Conservation (phyloP, 2,888 invertebrate species). For the Tanypteryx hageni region DNA sequence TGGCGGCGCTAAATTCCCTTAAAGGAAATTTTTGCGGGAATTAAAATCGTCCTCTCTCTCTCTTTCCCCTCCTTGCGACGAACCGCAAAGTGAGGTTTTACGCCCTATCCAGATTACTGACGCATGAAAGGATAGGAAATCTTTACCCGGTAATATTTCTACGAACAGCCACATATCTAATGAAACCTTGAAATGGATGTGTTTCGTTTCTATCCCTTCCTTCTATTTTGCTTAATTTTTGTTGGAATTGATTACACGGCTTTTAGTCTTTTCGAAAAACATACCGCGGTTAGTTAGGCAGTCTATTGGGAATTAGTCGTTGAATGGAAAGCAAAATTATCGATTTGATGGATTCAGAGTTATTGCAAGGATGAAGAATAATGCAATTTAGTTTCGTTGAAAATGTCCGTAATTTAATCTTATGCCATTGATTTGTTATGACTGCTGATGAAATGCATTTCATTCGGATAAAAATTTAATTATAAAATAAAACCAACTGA, state of each 20-base stretch:
- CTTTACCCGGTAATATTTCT: neutral
- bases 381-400: too few species aligned
- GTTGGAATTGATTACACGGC: neutral
- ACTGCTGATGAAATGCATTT: too few species aligned
- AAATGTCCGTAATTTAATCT: too few species aligned
- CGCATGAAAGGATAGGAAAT: neutral
- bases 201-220: neutral
- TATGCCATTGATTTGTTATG: too few species aligned
- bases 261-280: neutral
- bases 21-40: neutral
- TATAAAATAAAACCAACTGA: too few species aligned
- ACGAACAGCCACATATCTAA: neutral
- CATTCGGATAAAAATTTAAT: too few species aligned
- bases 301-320: neutral
- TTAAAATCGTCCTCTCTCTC: neutral
- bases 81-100: conserved; percentile 4
- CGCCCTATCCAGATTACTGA: neutral
- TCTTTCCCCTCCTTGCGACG: neutral
- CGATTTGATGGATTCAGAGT: neutral
- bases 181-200: neutral
- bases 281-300: neutral
- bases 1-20: neutral
- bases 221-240: neutral
- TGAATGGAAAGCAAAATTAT: neutral
- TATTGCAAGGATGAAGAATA: neutral